A percentile compares a stretch with the other conserved stretches of the same genome.
Evolutionary conservation across 2,113 vertebrate genomes (phyloP).

Genomic region (Syngnathus typhle): DNA sequence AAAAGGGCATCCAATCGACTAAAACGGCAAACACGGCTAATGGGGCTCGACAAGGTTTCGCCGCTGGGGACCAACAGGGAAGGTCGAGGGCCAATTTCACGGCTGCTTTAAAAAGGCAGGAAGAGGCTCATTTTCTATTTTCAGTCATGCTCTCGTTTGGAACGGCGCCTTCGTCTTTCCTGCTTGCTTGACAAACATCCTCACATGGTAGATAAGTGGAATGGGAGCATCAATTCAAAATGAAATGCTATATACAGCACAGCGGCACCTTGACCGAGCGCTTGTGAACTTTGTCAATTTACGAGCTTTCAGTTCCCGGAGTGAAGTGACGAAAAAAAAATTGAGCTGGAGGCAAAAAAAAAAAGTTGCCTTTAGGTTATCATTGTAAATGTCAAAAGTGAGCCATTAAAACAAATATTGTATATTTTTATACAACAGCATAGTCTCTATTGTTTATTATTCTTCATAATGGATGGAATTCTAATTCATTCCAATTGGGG

Average conservation of each 20-base stretch:
- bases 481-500: too few species aligned
- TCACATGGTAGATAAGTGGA: neutral
- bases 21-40: neutral
- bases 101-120: neutral
- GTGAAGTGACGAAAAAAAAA: too few species aligned
- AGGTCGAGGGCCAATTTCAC: neutral
- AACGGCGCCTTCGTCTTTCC: neutral
- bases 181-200: neutral
- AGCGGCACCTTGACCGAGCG: too few species aligned
- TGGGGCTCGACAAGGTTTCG: neutral
- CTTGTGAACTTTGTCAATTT: too few species aligned
- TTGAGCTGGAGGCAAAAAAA: too few species aligned
- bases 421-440: too few species aligned
- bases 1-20: neutral
- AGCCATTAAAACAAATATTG: too few species aligned
- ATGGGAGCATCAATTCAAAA: neutral
- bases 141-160: neutral
- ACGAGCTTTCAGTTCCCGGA: too few species aligned
- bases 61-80: neutral
- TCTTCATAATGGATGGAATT: too few species aligned
- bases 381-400: too few species aligned
- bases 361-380: too few species aligned
- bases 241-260: neutral
- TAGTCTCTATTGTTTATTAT: too few species aligned
- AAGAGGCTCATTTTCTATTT: slow-evolving; percentile 2